Evolutionary conservation across 2,797 vertebrate genomes (phyloP).

Genomic region (Heteromormyrus szaboi): DNA sequence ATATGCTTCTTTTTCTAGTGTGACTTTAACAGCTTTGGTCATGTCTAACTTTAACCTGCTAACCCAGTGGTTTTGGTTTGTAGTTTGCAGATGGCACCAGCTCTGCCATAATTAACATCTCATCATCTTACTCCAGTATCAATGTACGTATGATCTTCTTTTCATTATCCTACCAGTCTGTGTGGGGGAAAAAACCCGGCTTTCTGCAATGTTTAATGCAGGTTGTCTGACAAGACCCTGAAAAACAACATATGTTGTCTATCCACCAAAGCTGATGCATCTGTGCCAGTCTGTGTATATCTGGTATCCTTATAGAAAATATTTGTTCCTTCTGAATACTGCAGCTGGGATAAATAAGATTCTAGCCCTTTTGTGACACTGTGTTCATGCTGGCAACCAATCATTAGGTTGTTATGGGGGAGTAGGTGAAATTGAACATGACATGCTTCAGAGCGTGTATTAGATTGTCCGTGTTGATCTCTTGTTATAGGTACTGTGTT

Average conservation of each 20-base stretch:
- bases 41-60: conserved; percentile 35
- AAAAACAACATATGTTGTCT: background rate
- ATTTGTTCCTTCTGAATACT: background rate
- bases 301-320: background rate
- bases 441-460: background rate
- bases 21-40: background rate
- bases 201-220: background rate
- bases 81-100: conserved; percentile 62
- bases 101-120: conserved; percentile 60
- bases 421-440: background rate
- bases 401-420: background rate
- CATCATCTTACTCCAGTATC: conserved; percentile 57
- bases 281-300: background rate
- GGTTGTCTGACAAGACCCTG: background rate
- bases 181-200: background rate
- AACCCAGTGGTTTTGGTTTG: conserved; percentile 48
- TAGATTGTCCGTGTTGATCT: background rate
- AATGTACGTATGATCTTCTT: conserved; percentile 58
- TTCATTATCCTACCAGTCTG: conserved; percentile 34
- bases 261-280: background rate
- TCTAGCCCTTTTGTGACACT: no score
- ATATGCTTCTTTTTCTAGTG: background rate
- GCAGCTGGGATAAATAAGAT: background rate
- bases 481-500: background rate
- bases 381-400: conserved; percentile 14